Base-by-base conservation (phyloP, 2,797 vertebrate species). In the Oceanodroma leucorhoa region DNA sequence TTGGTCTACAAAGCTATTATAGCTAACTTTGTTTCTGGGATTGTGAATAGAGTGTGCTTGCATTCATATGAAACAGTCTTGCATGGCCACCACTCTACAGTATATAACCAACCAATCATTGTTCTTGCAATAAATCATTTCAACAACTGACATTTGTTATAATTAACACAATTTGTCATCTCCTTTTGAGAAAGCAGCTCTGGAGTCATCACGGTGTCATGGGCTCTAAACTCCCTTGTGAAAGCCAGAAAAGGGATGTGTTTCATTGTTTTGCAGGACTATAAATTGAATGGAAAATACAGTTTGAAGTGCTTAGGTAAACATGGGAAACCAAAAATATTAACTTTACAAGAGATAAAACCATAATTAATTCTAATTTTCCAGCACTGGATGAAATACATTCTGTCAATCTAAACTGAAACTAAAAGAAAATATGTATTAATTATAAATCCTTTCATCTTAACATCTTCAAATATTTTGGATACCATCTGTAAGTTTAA, bases 161-260 rank as follows among this genome's bases (percentile, higher is more conserved):
- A 90, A 95, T 95, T 95, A 97, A 93, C 71, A 75, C 81, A 95
- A 89, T 96, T 90, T 89, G 89, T 94, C 94, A 89, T 89, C 53
- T 67, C 22, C 54, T 66, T 90, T 57, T 73, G 64, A 83, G 83
- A 84, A 73, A 86, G 34, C 53, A 93, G 34, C 55, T 92, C 83
- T 10, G 5, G 45, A 95, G 83, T 71, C 67, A 79, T 84, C 75
- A 82, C 70, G 62, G 75, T 89, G 82, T 87, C 83, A 40, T 46
- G 38, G 34, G 16, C 55, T 80, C 71, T 87, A 83, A 87, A 80
- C 8, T 70, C 48, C 17, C 26, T 26, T 46, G 34, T 24, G 34
- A 86, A 73, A 87, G 19, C 21, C 75, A 61, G 48, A 72, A 78
- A 72, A 94, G 5, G 36, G 23, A 81, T 30, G 16, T 17, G 29